Conservation (phyloP, 2,113 vertebrate species). For the Xiphophorus couchianus region DNA sequence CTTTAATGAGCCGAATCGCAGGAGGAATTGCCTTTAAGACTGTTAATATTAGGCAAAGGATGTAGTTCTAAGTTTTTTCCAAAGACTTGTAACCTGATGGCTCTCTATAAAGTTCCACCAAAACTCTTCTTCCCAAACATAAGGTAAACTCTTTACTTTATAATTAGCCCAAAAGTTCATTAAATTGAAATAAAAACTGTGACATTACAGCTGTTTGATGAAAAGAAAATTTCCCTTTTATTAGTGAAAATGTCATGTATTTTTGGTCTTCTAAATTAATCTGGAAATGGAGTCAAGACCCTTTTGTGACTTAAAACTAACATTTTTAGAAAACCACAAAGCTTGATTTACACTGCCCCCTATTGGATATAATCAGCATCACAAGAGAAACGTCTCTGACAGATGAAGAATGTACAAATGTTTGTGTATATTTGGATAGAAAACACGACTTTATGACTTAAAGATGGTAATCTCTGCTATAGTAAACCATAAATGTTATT, state of each 20-base stretch:
- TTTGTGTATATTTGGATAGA: background rate
- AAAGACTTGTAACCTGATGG: no score
- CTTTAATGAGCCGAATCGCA: no score
- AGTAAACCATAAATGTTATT: background rate
- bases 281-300: no score
- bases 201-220: background rate
- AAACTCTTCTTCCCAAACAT: no score
- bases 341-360: constrained; percentile 47
- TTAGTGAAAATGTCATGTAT: background rate
- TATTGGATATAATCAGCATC: constrained; percentile 25
- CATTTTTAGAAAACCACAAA: background rate
- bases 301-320: background rate
- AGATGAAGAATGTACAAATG: background rate
- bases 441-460: background rate
- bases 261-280: background rate
- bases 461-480: background rate
- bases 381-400: background rate
- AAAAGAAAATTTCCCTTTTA: background rate
- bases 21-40: no score
- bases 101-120: background rate
- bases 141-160: constrained; percentile 16
- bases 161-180: constrained; percentile 15
- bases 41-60: no score
- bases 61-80: no score
- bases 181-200: constrained; percentile 11